Percentiles rank a stretch among this genome's conserved stretches.
phyloP scores from a whole-genome alignment of 2,888 invertebrate species.

The Phaedon cochleariae region DNA sequence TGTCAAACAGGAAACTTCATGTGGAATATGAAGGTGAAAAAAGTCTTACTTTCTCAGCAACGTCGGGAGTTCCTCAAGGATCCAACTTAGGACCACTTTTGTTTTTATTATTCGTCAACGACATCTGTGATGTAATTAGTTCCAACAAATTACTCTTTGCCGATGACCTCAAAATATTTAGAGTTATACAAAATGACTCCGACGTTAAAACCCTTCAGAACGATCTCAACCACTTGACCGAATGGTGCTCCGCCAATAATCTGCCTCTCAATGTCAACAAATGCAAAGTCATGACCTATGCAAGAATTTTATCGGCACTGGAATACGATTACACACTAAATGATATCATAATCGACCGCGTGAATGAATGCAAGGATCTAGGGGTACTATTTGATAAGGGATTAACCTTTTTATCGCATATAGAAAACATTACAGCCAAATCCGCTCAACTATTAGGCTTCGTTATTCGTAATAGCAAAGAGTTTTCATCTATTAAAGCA shows the following conservation, averaged over 20 bases:
- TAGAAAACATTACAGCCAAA: no score
- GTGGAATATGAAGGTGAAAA: neutral
- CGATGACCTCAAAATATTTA: constrained; percentile 22
- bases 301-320: neutral
- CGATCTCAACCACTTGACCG: neutral
- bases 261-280: constrained; percentile 22
- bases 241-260: constrained; percentile 16
- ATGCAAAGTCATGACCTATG: constrained; percentile 22
- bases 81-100: constrained; percentile 17
- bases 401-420: no score
- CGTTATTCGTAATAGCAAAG: constrained; percentile 4
- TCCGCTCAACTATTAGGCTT: no score
- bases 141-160: constrained; percentile 12
- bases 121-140: constrained; percentile 6
- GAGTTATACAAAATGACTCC: neutral
- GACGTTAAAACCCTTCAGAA: neutral
- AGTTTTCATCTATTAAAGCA: neutral
- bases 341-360: neutral
- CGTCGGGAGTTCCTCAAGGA: constrained; percentile 22
- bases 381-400: constrained; percentile 21
- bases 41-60: neutral
- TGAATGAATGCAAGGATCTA: constrained; percentile 9
- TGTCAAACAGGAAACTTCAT: neutral
- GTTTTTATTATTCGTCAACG: constrained; percentile 20
- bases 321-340: neutral